Conservation (phyloP, 2,888 invertebrate genomes). For the Rhogogaster chlorosoma region DNA sequence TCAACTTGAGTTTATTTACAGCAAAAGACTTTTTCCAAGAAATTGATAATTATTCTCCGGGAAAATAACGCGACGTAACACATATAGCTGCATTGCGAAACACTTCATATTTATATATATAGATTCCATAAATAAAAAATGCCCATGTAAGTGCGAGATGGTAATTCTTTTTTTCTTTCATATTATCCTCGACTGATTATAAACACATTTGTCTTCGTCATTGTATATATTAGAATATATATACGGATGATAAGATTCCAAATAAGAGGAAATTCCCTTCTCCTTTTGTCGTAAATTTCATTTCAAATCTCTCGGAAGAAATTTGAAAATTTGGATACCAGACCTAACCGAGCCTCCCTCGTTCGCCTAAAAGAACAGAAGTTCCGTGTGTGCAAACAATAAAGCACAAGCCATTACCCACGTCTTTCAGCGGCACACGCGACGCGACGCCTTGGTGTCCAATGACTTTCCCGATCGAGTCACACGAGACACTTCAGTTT, state of each 20-base stretch:
- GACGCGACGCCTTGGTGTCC: slow-evolving; percentile 73
- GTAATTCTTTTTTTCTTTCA: no score
- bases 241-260: no score
- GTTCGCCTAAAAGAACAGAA: slow-evolving; percentile 37
- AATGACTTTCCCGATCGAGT: slow-evolving; percentile 69
- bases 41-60: neutral
- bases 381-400: slow-evolving; percentile 54
- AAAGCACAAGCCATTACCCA: slow-evolving; percentile 75
- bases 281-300: neutral
- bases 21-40: neutral
- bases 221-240: no score
- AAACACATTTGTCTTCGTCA: neutral
- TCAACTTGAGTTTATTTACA: neutral
- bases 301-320: neutral
- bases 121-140: neutral
- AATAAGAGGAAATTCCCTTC: neutral
- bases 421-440: slow-evolving; percentile 70
- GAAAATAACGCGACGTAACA: neutral
- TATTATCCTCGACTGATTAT: neutral
- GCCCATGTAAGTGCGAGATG: neutral
- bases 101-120: neutral
- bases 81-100: neutral
- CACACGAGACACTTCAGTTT: slow-evolving; percentile 71
- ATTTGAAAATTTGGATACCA: neutral
- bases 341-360: neutral